A percentile compares a stretch with the other conserved stretches of the same genome.
Evolutionary conservation across 1,140 invertebrate species (phyloP).

Genomic region (Trichoplusia ni): DNA sequence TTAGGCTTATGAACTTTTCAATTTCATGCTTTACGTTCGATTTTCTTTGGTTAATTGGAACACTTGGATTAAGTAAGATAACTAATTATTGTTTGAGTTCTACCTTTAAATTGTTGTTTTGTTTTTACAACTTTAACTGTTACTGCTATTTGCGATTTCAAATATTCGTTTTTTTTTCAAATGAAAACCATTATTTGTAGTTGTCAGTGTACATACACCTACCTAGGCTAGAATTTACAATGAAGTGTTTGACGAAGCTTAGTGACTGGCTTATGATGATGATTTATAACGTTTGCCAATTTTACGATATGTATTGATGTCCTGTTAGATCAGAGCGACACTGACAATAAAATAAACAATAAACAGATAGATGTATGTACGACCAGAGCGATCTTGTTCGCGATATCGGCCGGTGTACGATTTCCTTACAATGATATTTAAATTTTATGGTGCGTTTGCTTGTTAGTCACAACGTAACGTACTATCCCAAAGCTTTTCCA

Average conservation of each 20-base stretch:
- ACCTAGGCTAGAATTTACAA: slow-evolving; percentile 8
- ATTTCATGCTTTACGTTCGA: slow-evolving; percentile 38
- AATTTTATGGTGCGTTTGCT: slow-evolving; percentile 27
- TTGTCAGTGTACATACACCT: too few relatives aligned
- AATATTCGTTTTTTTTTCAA: too few relatives aligned
- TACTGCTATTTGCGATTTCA: background rate
- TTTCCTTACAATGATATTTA: slow-evolving; percentile 34
- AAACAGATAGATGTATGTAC: slow-evolving; percentile 38
- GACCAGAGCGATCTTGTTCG: slow-evolving; percentile 30
- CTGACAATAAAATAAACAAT: slow-evolving; percentile 42
- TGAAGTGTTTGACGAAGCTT: slow-evolving; percentile 25
- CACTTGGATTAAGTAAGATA: slow-evolving; percentile 9
- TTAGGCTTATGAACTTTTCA: slow-evolving; percentile 25
- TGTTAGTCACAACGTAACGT: slow-evolving; percentile 26
- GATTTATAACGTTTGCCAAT: slow-evolving; percentile 36
- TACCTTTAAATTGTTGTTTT: background rate
- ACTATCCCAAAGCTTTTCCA: slow-evolving; percentile 18
- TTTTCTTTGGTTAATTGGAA: slow-evolving; percentile 31
- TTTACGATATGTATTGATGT: slow-evolving; percentile 46
- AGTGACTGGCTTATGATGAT: slow-evolving; percentile 28
- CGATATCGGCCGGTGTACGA: slow-evolving; percentile 28
- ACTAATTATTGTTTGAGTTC: background rate
- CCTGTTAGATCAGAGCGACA: slow-evolving; percentile 32
- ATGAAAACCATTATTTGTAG: too few relatives aligned
- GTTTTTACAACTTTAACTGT: background rate